phyloP scores from a whole-genome alignment of 2,113 vertebrate genomes.

The Microtus pennsylvanicus region DNA sequence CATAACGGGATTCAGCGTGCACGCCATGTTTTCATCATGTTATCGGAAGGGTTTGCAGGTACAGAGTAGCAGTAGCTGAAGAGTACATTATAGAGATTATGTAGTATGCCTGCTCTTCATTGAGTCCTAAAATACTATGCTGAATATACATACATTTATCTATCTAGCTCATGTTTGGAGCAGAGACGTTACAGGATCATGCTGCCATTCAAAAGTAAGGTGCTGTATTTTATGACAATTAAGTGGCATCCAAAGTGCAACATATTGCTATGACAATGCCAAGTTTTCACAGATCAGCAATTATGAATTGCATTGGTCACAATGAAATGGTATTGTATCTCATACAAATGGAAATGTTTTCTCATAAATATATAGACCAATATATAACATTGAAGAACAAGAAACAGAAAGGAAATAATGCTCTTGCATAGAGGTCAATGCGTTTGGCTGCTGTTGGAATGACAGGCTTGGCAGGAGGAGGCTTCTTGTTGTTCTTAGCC shows the following conservation, averaged over 20 bases:
- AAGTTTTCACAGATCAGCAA: conserved; percentile 84
- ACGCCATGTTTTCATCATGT: conserved; percentile 82
- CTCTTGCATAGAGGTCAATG: conserved; percentile 96
- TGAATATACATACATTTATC: conserved; percentile 84
- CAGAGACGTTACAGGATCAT: conserved; percentile 88
- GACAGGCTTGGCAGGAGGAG: conserved; percentile 95
- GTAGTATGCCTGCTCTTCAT: conserved; percentile 80
- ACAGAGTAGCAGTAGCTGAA: conserved; percentile 79
- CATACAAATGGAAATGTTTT: conserved; percentile 78
- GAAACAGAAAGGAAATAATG: conserved; percentile 98
- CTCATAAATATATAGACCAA: conserved; percentile 99
- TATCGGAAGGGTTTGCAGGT: conserved; percentile 83
- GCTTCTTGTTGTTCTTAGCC: conserved; percentile 96
- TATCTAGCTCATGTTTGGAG: conserved; percentile 82
- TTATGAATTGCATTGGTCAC: conserved; percentile 76
- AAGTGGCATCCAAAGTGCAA: conserved; percentile 87
- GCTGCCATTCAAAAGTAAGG: conserved; percentile 88
- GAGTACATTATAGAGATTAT: conserved; percentile 74
- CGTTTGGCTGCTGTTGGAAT: conserved; percentile 98
- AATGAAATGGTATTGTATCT: conserved; percentile 83
- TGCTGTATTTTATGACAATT: conserved; percentile 85
- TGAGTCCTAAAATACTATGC: conserved; percentile 85
- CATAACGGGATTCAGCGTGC: conserved; percentile 86
- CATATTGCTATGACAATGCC: conserved; percentile 89
- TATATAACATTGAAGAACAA: conserved; percentile 99